These are phyloP conservation scores for Limnothrissa miodon DNA, from an alignment of 2,113 vertebrate genomes.

Conservation along the genomic window DNA sequence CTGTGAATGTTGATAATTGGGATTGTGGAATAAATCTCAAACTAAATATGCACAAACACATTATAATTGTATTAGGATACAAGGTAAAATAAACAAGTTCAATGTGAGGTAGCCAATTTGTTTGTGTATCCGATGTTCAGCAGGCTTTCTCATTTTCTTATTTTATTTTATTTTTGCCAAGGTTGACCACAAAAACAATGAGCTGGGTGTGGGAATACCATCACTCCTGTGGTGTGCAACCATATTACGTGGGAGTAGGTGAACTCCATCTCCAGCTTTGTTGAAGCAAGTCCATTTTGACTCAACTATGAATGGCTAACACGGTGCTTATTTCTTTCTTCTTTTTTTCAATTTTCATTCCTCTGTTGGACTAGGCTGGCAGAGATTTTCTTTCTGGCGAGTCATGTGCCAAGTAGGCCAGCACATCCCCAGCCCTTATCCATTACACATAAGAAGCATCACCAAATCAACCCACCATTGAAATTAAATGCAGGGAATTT, in stretches of 20 bases:
- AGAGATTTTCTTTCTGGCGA: background rate
- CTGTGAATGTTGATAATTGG: conserved; percentile 16
- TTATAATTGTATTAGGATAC: conserved; percentile 7
- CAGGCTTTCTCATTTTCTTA: background rate
- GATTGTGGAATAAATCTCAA: conserved; percentile 16
- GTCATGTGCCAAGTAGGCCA: conserved; percentile 10
- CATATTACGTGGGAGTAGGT: background rate
- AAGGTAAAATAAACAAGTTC: background rate
- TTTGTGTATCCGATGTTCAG: background rate
- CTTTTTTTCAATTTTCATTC: background rate
- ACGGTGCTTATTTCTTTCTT: background rate
- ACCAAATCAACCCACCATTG: background rate
- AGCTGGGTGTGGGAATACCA: background rate
- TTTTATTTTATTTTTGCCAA: background rate
- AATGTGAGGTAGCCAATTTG: background rate
- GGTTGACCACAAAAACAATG: background rate
- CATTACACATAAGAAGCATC: background rate
- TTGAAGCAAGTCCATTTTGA: background rate
- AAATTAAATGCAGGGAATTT: background rate
- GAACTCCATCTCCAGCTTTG: background rate
- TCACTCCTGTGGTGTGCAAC: background rate
- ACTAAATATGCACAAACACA: conserved; percentile 5
- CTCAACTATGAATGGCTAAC: background rate
- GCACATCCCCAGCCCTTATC: background rate
- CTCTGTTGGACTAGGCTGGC: background rate